Evolutionary conservation across 1,140 invertebrate genomes (phyloP), one percentile per base, ranked within the genome.

Genomic region (Drosophila micromelanica): DNA sequence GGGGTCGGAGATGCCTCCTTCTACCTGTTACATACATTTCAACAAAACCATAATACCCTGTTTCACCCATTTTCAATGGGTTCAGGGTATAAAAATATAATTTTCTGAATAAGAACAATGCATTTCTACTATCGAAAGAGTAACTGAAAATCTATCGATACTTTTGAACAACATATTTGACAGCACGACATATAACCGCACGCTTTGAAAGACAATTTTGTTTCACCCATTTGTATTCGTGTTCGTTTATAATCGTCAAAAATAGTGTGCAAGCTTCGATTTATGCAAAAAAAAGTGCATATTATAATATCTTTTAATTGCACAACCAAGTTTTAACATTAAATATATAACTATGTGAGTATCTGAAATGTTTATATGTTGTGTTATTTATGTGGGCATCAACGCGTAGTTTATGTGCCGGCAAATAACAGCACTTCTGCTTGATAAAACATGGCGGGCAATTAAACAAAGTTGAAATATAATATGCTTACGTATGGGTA

Each of bases 341-440:
- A 8, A 3, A n/a, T 40, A n/a, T 3, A 20, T 12, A 5, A 54
- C 2, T 7, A 23, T 40, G 6, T 54, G 11, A 54, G 51, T 56
- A 5, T 13, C 0, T 6, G 2, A n/a, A 13, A n/a, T 27, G 6
- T 5, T 2, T 12, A n/a, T n/a, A 5, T 40, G 2, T 5, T 40
- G 5, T 40, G 37, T n/a, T 37, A 5, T 3, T 40, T 13, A 6
- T 40, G 38, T 40, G 12, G 38, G 11, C 38, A 40, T 4, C 2
- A 40, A 40, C n/a, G n/a, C 4, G n/a, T 5, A 40, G 8, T 45
- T 13, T 8, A 17, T 43, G 15, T 45, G 38, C 5, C 23, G 0
- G 17, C n/a, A 2, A n/a, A 30, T 65, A 65, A 67, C 57, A 49
- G 38, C 48, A 55, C 6, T 70, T 69, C 45, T 37, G 15, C 5